phyloP scores from a whole-genome alignment of 2,113 vertebrate genomes.

The Cheirogaleus medius region DNA sequence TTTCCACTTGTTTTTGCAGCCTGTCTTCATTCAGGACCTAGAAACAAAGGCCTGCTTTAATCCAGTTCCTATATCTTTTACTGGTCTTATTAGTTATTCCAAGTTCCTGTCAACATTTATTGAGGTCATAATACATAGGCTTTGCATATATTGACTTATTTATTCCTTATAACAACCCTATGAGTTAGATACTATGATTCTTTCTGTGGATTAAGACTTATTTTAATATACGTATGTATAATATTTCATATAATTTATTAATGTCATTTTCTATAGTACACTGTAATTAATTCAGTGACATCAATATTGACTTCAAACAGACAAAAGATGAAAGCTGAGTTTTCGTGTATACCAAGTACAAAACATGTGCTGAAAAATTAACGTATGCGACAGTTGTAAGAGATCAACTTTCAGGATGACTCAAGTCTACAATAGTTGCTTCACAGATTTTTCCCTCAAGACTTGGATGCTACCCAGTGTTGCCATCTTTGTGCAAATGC shows the following conservation, averaged over 20 bases:
- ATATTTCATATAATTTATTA: slow-evolving; percentile 83
- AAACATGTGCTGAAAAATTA: slow-evolving; percentile 82
- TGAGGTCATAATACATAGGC: neutral
- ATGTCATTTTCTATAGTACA: slow-evolving; percentile 85
- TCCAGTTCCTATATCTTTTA: neutral
- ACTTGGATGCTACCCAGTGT: slow-evolving; percentile 74
- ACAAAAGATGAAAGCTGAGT: slow-evolving; percentile 81
- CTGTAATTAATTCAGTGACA: slow-evolving; percentile 82
- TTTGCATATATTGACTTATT: neutral
- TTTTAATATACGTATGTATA: slow-evolving; percentile 82
- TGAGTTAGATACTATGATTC: neutral
- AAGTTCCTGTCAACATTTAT: neutral
- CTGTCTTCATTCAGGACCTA: neutral
- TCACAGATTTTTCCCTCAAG: slow-evolving; percentile 76
- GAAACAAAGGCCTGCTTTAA: neutral
- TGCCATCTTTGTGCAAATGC: slow-evolving; percentile 76
- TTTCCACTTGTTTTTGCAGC: neutral
- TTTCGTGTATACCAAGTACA: slow-evolving; percentile 81
- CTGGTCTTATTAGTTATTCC: neutral
- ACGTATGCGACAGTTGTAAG: slow-evolving; percentile 74
- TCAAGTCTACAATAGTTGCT: slow-evolving; percentile 82
- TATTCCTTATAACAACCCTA: neutral
- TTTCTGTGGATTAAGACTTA: slow-evolving; percentile 72
- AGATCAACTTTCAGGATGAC: slow-evolving; percentile 75
- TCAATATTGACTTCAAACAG: slow-evolving; percentile 81